Base-by-base conservation (phyloP, 1,140 invertebrate species). In the Coelopa frigida region DNA sequence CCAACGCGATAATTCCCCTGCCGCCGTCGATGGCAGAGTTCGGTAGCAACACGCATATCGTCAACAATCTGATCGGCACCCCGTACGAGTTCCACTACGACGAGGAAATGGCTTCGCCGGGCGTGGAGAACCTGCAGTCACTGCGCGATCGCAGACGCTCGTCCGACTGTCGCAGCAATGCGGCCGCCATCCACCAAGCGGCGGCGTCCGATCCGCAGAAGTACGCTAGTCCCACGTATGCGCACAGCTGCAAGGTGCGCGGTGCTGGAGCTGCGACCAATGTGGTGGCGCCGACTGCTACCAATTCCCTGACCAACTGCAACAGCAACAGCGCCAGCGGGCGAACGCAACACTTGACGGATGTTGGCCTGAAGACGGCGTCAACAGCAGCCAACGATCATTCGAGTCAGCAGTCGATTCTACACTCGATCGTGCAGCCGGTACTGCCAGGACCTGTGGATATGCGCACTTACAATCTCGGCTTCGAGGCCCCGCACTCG, bases 51-150 rank as follows among this genome's bases (percentile, higher is more conserved):
- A 58, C 61, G 20, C 61, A 64, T 27, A 64, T 64, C 8, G 61
- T 65, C 1, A 85, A 81, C 57, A 87, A 87, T 67, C 72, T 92
- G 20, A 81, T 83, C 4, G 88, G 89, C 3, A 91, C 88, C 2
- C 88, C 91, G 1, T 93, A 90, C 52, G 86, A 89, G 58, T 80
- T 89, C 53, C 85, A 90, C 61, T 87, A 86, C 46, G 84, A 90
- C 50, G 88, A 91, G 53, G 88, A 91, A 53, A 43, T 70, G 36
- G 74, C 76, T 3, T 79, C 84, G 7, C 79, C 79, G 7, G 84
- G 82, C 46, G 81, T 89, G 44, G 83, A 85, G 48, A 85, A 90
- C 70, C 61, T 91, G 3, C 78, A 86, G 56, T 82, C 85, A 10
- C 79, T 91, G 74, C 71, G 88, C 14, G 87, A 92, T 55, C 76